phyloP scores from a whole-genome alignment of 2,797 vertebrate species.

The Xenentodon cancila region DNA sequence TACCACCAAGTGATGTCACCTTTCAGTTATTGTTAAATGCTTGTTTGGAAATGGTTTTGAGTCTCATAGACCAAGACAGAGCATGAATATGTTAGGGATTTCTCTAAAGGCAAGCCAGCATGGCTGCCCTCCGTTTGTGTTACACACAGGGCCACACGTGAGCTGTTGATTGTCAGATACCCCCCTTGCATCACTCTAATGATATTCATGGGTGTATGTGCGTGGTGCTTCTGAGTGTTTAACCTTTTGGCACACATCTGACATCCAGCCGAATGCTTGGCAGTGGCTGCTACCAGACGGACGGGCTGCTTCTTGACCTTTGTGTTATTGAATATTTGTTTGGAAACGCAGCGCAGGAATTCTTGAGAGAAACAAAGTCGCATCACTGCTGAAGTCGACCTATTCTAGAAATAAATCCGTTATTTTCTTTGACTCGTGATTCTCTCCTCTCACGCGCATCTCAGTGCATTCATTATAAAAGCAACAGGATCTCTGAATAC shows the following conservation, averaged over 20 bases:
- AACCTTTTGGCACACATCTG: constrained; percentile 73
- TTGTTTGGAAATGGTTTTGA: constrained; percentile 47
- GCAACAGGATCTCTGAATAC: not conserved
- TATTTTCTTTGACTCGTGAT: constrained; percentile 3
- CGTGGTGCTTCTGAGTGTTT: constrained; percentile 56
- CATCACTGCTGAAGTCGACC: constrained; percentile 21
- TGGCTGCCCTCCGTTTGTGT: constrained; percentile 41
- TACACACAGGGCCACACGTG: constrained; percentile 48
- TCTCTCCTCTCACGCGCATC: constrained; percentile 1
- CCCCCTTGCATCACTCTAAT: constrained; percentile 58
- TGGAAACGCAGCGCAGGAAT: constrained; percentile 47
- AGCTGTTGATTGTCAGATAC: constrained; percentile 50
- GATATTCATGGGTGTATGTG: constrained; percentile 62
- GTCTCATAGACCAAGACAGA: constrained; percentile 15
- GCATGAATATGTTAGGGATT: constrained; percentile 46
- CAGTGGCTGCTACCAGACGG: constrained; percentile 46
- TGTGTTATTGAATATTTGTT: constrained; percentile 79
- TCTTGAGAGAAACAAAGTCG: constrained; percentile 24
- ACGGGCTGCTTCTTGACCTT: constrained; percentile 73
- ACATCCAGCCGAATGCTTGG: constrained; percentile 62
- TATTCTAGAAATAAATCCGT: too few relatives aligned
- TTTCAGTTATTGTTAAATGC: constrained; percentile 1
- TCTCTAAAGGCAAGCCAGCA: constrained; percentile 54
- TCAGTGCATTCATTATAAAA: not conserved
- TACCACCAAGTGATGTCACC: too few relatives aligned